A percentile compares a stretch with the other conserved stretches of the same genome.
phyloP scores from a whole-genome alignment of 2,888 invertebrate genomes.

The Lasioglossum lativentre region DNA sequence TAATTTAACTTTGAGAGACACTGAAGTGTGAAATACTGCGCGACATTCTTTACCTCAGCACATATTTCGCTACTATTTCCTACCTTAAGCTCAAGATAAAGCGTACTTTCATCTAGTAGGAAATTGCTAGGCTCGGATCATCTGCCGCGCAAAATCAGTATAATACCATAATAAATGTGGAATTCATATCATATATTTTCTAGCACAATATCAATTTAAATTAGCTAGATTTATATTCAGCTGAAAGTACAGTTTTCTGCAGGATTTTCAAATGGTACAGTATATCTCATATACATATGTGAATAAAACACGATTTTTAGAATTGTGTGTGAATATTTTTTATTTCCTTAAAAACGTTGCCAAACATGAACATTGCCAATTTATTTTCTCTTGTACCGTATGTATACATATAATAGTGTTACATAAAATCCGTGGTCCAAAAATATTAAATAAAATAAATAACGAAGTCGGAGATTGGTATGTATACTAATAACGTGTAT shows the following conservation, averaged over 20 bases:
- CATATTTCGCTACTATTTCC: conserved; percentile 15
- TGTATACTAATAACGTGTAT: too few species aligned
- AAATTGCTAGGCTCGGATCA: background rate
- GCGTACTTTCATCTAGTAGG: conserved; percentile 3
- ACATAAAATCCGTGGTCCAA: background rate
- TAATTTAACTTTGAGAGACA: conserved; percentile 2
- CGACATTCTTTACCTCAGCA: conserved; percentile 10
- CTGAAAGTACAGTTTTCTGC: background rate
- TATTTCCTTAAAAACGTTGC: background rate
- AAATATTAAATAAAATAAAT: background rate
- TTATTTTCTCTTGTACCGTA: background rate
- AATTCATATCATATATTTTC: background rate
- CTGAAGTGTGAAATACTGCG: conserved; percentile 16
- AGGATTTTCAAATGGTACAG: background rate
- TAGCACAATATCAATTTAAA: background rate
- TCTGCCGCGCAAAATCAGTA: background rate
- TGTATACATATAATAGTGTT: background rate
- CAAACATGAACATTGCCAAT: background rate
- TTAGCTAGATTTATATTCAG: background rate
- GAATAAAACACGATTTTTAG: background rate
- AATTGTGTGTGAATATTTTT: background rate
- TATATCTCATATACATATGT: background rate
- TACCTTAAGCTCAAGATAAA: conserved; percentile 14
- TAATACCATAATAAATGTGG: background rate
- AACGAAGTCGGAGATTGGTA: background rate